Evolutionary conservation across 2,797 vertebrate species (phyloP).

Genomic region (Cirrhinus mrigala): DNA sequence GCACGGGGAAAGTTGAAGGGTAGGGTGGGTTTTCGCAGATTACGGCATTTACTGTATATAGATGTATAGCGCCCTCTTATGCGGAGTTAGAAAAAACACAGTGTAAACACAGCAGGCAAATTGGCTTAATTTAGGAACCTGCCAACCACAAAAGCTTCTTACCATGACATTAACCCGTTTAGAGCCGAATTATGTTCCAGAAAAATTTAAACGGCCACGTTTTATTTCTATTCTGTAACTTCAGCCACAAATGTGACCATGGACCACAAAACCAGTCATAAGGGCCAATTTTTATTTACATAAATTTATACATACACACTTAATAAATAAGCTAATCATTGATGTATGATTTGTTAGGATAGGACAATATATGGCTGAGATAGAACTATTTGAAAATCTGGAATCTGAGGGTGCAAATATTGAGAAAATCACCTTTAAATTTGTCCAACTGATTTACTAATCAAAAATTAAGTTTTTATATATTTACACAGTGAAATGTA

Average conservation of each 20-base stretch:
- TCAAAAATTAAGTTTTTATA: too few species aligned
- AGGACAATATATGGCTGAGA: too few species aligned
- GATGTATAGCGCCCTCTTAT: slow-evolving; percentile 73
- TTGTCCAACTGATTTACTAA: too few species aligned
- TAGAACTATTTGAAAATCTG: too few species aligned
- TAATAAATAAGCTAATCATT: too few species aligned
- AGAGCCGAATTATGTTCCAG: neutral
- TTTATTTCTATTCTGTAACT: neutral
- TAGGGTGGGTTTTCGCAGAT: slow-evolving; percentile 47
- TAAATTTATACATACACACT: too few species aligned
- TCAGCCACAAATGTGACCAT: neutral
- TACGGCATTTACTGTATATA: slow-evolving; percentile 5
- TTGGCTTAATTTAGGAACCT: neutral
- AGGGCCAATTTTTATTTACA: too few species aligned
- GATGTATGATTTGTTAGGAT: too few species aligned
- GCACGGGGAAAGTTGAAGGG: slow-evolving; percentile 39
- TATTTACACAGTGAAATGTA: too few species aligned
- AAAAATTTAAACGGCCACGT: neutral
- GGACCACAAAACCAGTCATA: too few species aligned
- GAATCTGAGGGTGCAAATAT: too few species aligned
- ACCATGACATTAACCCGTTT: slow-evolving; percentile 6
- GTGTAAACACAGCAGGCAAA: slow-evolving; percentile 22
- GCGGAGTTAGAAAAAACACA: slow-evolving; percentile 69
- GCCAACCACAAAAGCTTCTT: slow-evolving; percentile 1
- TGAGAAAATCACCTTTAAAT: too few species aligned